Evolutionary conservation across 2,113 vertebrate species (phyloP).

Genomic region (Scortum barcoo): DNA sequence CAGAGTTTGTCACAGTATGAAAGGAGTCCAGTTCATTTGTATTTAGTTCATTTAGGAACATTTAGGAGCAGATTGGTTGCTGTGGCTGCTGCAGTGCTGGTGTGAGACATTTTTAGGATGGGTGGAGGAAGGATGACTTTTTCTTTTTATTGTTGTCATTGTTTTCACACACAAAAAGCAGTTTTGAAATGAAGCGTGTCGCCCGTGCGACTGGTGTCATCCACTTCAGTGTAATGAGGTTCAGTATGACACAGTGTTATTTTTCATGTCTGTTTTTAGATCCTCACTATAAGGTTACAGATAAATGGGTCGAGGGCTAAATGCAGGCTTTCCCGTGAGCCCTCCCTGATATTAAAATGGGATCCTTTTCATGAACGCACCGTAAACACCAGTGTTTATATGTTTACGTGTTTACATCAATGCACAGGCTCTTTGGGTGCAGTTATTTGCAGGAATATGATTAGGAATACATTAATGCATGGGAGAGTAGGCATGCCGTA

Average conservation of each 20-base stretch:
- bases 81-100: slow-evolving; percentile 38
- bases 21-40: not conserved
- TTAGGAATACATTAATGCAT: no score
- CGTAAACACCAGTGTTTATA: not conserved
- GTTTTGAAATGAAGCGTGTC: not conserved
- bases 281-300: slow-evolving; percentile 50
- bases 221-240: slow-evolving; percentile 7
- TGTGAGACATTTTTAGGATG: slow-evolving; percentile 56
- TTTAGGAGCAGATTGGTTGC: slow-evolving; percentile 18
- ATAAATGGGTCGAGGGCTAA: slow-evolving; percentile 25
- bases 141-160: slow-evolving; percentile 21
- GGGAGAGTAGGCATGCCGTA: not conserved
- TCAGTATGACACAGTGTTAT: slow-evolving; percentile 17
- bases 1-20: not conserved
- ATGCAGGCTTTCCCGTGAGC: slow-evolving; percentile 2
- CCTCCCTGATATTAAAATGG: slow-evolving; percentile 22
- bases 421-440: not conserved
- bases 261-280: slow-evolving; percentile 58
- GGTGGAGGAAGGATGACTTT: slow-evolving; percentile 25
- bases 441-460: not conserved
- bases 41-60: not conserved
- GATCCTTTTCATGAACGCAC: not conserved
- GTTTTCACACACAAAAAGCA: slow-evolving; percentile 8
- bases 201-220: not conserved
- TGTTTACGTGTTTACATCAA: no score